phyloP scores from a whole-genome alignment of 35 echinoderm and acorn worm genomes.

The Lytechinus pictus region DNA sequence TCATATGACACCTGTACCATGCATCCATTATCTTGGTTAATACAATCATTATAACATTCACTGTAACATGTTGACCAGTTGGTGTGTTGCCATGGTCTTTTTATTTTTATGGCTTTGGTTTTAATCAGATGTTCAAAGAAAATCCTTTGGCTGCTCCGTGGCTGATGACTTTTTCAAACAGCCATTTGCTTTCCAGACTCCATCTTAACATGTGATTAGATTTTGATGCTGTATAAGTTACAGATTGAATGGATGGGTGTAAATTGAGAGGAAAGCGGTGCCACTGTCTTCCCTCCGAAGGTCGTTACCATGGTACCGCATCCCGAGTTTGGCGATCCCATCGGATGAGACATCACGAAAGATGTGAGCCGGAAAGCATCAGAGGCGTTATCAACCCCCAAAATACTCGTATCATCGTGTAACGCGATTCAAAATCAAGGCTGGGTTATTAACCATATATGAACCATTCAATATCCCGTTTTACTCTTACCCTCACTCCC shows the following conservation, averaged over 20 bases:
- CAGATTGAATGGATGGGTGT: background rate
- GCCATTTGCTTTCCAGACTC: background rate
- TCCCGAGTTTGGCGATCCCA: background rate
- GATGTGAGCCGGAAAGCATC: background rate
- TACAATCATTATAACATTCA: no score
- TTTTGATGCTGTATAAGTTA: background rate
- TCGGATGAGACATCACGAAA: background rate
- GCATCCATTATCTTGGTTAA: no score
- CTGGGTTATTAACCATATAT: background rate
- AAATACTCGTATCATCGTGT: background rate
- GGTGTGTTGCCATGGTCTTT: no score
- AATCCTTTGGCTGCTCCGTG: background rate
- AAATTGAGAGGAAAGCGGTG: background rate
- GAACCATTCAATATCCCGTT: background rate
- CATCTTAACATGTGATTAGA: no score
- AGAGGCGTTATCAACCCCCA: background rate
- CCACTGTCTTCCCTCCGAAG: background rate
- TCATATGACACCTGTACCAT: no score
- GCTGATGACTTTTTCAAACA: background rate
- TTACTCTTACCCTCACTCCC: no score
- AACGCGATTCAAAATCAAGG: background rate
- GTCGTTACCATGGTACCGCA: background rate
- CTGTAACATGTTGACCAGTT: no score
- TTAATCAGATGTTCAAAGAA: background rate
- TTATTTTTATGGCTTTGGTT: no score